Evolutionary conservation across 2,888 invertebrate species (phyloP), one percentile per base, ranked within the genome.

Genomic region (Leucozona laternaria): DNA sequence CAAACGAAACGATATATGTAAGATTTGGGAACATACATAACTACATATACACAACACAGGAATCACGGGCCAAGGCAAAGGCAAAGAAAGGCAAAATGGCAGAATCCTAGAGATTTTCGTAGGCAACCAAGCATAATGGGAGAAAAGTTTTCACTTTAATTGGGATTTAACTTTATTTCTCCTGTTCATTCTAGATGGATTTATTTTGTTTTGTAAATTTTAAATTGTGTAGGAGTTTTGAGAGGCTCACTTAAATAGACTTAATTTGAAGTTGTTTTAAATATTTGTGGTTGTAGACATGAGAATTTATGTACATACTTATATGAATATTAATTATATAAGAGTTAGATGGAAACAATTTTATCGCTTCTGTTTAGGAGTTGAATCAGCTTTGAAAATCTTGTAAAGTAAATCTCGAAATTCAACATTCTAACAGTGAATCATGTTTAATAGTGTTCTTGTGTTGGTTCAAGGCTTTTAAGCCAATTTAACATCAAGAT

Each of bases 71-170:
- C 50, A 68, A 34, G 48, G 62, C 62, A 31, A 25, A n/a, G n/a
- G 34, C 28, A 20, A 8, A n/a, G 0, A 20, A 62, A 48, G 45
- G 68, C 37, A 17, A 22, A 22, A 66, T 53, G 70, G 64, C 11
- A 34, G 13, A 58, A 34, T 78, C 55, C 22, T 60, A 70, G 68
- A 68, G 81, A 81, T 77, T 81, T 81, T 77, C 55, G 57, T 57
- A 77, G 58, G 40, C 81, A 81, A 57, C 81, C 81, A 77, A 77
- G 72, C 72, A 58, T 6, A 55, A 77, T 57, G 45, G 48, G 13
- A 73, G 68, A 81, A 78, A 85, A 85, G 73, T 81, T 78, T 81
- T 85, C 72, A 55, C 62, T 81, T 81, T 57, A 85, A 81, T 73
- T 81, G 62, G 73, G 85, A 85, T 81, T 85, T 81, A 85, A 78